Base-by-base conservation (phyloP, 2,113 vertebrate genomes). In the Xenopus laevis region DNA sequence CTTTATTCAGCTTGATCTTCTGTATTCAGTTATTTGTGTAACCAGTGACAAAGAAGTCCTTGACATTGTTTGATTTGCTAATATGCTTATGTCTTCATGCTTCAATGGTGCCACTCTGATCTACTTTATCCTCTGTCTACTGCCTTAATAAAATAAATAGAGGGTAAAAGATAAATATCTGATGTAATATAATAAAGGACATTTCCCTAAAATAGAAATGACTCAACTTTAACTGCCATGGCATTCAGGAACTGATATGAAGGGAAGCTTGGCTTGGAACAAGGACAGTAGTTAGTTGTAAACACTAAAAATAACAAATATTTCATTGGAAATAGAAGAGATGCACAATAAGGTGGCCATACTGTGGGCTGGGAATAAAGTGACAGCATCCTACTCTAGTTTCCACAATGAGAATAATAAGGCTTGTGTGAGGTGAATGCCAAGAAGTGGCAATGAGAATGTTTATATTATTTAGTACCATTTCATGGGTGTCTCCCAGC, bases 1-100 rank as follows among this genome's bases (percentile, higher is more conserved):
- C 82, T 83, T 82, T 83, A 61, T 86, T 88, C 84, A 84, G 81
- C 78, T 85, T 78, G 77, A 79, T 84, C 74, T 79, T 71, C 81
- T 21, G 79, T 84, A 83, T 88, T 89, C 78, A 74, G 33, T 89
- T 87, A 84, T 85, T 82, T 83, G 68, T 63, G 65, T 79, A 84
- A 80, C 87, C 60, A 71, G 18, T 0, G 62, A 83, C 81, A 84
- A 75, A 82, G 71, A 78, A 85, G 82, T 72, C 82, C 79, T 69
- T 53, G 30, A 77, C 85, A 80, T 63, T 81, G 78, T 79, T 86
- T 81, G 53, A 76, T 84, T 86, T 83, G 79, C 82, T 84, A 81
- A 73, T 71, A 33, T 84, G 65, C 67, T 75, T 75, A 75, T 52
- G 23, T 50, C 15, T 75, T 68, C 73, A 69, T 55, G 73, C 65